Evolutionary conservation across 2,113 vertebrate species (phyloP).

Genomic region (Pipra filicauda): DNA sequence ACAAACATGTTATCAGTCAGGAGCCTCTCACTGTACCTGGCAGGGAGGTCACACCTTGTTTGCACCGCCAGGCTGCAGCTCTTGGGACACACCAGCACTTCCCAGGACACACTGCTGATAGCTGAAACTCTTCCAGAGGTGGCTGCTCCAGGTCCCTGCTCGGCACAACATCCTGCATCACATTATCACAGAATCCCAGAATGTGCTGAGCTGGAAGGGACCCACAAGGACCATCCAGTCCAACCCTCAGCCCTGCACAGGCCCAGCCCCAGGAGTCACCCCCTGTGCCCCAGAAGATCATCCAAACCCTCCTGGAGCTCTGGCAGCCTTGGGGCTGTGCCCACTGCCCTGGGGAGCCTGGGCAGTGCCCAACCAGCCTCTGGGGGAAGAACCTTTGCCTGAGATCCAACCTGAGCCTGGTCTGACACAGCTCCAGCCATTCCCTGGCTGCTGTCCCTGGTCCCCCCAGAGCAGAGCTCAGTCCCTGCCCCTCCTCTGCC

Average conservation of each 20-base stretch:
- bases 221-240: not conserved
- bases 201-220: not conserved
- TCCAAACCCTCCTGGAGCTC: not conserved
- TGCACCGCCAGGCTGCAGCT: not conserved
- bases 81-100: not conserved
- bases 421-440: not conserved
- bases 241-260: not conserved
- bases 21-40: not conserved
- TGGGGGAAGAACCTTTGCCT: not conserved
- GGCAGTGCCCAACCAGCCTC: not conserved
- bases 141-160: not conserved
- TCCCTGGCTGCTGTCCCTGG: not conserved
- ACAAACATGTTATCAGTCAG: not conserved
- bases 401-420: not conserved
- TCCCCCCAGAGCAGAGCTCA: not conserved
- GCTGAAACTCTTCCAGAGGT: not conserved
- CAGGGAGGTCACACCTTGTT: not conserved
- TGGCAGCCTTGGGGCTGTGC: not conserved
- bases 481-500: not conserved
- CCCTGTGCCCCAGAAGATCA: not conserved
- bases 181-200: not conserved
- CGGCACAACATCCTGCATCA: not conserved
- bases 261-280: not conserved
- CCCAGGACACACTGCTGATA: not conserved
- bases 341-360: not conserved